phyloP scores from a whole-genome alignment of 2,113 vertebrate genomes.

The Muntiacus muntjak region DNA sequence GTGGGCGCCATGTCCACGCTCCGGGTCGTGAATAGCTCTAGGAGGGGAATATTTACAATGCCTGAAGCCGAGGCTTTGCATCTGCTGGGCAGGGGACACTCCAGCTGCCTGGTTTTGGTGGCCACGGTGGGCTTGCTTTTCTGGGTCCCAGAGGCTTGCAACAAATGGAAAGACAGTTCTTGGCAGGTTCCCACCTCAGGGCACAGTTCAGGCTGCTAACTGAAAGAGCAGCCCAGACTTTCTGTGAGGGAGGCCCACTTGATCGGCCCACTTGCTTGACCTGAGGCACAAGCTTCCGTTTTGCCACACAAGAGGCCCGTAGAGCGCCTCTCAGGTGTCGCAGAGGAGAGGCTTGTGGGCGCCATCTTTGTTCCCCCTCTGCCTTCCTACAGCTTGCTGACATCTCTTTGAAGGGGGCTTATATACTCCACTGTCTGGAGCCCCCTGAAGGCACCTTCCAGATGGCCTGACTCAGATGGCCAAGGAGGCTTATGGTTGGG shows the following conservation, averaged over 20 bases:
- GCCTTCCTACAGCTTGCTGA: not conserved
- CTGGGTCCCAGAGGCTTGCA: no score
- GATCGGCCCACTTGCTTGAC: not conserved
- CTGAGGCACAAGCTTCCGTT: not conserved
- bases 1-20: not conserved
- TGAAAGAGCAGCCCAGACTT: not conserved
- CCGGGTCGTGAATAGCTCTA: not conserved
- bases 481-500: not conserved
- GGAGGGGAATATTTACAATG: no score
- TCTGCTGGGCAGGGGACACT: not conserved
- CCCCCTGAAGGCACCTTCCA: not conserved
- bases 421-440: not conserved
- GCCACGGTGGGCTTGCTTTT: not conserved
- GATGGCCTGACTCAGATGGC: not conserved
- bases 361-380: not conserved
- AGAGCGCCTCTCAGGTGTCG: not conserved
- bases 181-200: not conserved
- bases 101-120: not conserved
- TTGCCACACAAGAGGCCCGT: not conserved
- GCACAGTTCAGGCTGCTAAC: not conserved
- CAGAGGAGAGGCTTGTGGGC: not conserved
- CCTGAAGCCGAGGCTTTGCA: not conserved
- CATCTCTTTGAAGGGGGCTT: not conserved
- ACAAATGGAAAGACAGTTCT: not conserved
- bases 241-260: not conserved